A percentile compares a stretch with the other conserved stretches of the same genome.
Conservation (phyloP, 1,140 invertebrate species). For the Drosophila ogumai region DNA sequence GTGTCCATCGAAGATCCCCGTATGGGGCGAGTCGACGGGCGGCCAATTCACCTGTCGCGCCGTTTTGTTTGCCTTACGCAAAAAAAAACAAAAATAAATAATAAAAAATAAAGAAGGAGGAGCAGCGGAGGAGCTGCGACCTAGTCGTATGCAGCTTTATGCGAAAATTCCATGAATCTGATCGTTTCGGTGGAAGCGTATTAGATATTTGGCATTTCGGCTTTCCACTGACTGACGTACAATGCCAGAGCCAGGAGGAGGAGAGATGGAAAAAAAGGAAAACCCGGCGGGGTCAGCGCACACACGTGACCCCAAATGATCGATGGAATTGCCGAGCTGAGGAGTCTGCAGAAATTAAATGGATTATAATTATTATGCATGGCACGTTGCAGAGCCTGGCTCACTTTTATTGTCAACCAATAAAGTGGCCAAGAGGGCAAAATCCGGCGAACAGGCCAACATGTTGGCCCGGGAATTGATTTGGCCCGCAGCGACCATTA, state of each 20-base stretch:
- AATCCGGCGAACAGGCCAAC: constrained; percentile 42
- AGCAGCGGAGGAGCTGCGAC: constrained; percentile 21
- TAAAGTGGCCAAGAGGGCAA: constrained; percentile 66
- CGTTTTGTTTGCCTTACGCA: constrained; percentile 78
- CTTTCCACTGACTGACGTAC: constrained; percentile 68
- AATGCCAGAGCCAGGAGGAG: constrained; percentile 48
- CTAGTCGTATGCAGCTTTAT: constrained; percentile 59
- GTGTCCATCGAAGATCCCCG: constrained; percentile 41
- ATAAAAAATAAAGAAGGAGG: constrained; percentile 28
- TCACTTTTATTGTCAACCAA: constrained; percentile 81
- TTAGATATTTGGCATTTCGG: constrained; percentile 80
- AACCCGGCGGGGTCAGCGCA: constrained; percentile 66
- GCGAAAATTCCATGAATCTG: constrained; percentile 80
- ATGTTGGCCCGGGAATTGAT: constrained; percentile 72
- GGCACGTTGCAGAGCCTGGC: constrained; percentile 41
- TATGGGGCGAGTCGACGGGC: constrained; percentile 78
- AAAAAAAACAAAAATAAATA: constrained; percentile 33
- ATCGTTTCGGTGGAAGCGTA: constrained; percentile 78
- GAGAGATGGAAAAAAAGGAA: constrained; percentile 10
- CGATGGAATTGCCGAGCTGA: constrained; percentile 71
- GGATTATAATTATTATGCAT: constrained; percentile 82
- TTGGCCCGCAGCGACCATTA: constrained; percentile 78
- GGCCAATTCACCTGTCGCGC: constrained; percentile 79
- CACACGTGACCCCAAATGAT: constrained; percentile 78
- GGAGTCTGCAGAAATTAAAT: constrained; percentile 71